These are phyloP conservation scores for Bilobella aurantiaca DNA, from an alignment of 1,140 invertebrate species.

Conservation along the genomic window DNA sequence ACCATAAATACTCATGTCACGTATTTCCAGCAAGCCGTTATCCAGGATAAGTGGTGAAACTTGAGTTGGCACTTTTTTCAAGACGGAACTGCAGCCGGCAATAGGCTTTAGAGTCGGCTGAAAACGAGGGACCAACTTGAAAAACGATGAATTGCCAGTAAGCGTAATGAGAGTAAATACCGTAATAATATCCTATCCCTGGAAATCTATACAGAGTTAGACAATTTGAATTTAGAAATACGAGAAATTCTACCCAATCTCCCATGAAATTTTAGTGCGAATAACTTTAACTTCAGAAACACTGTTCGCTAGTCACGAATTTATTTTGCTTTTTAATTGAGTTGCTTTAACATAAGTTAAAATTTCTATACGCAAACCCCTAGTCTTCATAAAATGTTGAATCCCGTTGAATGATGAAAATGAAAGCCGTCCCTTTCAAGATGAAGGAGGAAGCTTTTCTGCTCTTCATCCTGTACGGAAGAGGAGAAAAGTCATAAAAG, in stretches of 20 bases:
- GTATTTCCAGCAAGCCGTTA: conserved; percentile 31
- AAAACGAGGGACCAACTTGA: not conserved
- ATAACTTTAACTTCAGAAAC: too few relatives aligned
- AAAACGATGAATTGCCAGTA: conserved; percentile 5
- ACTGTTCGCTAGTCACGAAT: too few relatives aligned
- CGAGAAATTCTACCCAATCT: too few relatives aligned
- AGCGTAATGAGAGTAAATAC: not conserved
- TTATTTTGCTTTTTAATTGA: too few relatives aligned
- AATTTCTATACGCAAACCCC: too few relatives aligned
- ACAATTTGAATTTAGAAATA: too few relatives aligned
- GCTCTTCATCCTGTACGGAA: not conserved
- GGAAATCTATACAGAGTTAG: too few relatives aligned
- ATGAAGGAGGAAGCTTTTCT: not conserved
- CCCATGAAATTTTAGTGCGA: too few relatives aligned
- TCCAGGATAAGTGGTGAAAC: conserved; percentile 25
- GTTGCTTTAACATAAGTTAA: too few relatives aligned
- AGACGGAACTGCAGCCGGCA: conserved; percentile 1
- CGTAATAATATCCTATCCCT: not conserved
- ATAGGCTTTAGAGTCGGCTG: not conserved
- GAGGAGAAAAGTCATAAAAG: conserved; percentile 25
- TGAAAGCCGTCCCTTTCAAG: not conserved
- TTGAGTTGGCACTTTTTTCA: conserved; percentile 8
- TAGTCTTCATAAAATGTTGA: too few relatives aligned
- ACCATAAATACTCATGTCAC: conserved; percentile 35
- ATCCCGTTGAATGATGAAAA: not conserved